Conservation (phyloP, 2,888 invertebrate genomes). For the Allacma fusca region DNA sequence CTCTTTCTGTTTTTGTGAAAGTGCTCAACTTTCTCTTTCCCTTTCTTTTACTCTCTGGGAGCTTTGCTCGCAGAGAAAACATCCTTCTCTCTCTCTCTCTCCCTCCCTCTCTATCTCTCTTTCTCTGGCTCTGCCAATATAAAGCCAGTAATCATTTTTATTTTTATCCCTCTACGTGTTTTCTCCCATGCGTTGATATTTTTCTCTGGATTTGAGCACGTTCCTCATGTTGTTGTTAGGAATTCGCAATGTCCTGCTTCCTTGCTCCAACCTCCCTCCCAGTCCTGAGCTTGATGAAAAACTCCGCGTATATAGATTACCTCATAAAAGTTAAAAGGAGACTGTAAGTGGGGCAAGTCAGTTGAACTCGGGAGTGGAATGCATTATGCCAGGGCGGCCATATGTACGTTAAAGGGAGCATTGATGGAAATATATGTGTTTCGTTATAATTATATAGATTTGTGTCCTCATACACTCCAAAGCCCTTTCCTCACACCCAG, state of each 20-base stretch:
- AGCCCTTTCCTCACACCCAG: too few relatives aligned
- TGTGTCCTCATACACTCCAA: too few relatives aligned
- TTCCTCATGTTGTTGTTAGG: conserved; percentile 16
- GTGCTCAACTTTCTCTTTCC: conserved; percentile 3
- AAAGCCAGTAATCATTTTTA: conserved; percentile 8
- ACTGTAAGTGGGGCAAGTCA: not conserved
- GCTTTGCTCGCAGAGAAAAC: not conserved
- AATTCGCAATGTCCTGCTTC: conserved; percentile 3
- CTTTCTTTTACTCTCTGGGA: not conserved
- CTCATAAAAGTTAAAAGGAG: conserved; percentile 9
- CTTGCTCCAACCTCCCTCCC: not conserved
- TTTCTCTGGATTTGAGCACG: conserved; percentile 1
- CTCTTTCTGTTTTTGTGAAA: not conserved
- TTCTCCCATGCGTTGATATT: not conserved
- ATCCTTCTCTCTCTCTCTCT: not conserved
- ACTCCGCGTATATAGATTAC: conserved; percentile 2
- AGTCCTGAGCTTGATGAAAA: not conserved
- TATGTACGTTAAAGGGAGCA: too few relatives aligned
- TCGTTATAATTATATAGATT: too few relatives aligned
- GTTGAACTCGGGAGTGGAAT: not conserved
- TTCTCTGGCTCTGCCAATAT: not conserved
- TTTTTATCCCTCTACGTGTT: conserved; percentile 2
- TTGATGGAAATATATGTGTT: too few relatives aligned
- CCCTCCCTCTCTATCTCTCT: not conserved
- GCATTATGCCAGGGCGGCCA: not conserved